Conservation (phyloP, 2,797 vertebrate genomes). For the Periparus ater region DNA sequence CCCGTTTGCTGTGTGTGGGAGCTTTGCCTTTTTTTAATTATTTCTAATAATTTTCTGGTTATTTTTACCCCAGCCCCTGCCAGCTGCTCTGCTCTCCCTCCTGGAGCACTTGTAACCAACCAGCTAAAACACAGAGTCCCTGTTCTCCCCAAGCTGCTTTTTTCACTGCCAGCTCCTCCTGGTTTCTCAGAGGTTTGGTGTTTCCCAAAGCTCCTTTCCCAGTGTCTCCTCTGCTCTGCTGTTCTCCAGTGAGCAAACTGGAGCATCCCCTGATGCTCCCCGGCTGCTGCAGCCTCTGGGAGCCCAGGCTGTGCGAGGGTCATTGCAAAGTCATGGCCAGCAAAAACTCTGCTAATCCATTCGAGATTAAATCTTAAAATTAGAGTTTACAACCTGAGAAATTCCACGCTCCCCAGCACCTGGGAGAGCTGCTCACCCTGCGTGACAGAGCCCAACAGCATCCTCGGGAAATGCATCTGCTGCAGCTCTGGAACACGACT, state of each 20-base stretch:
- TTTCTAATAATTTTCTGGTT: too few relatives aligned
- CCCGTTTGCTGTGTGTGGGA: background rate
- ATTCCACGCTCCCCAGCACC: background rate
- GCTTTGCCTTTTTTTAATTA: background rate
- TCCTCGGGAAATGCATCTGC: background rate
- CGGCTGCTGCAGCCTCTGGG: background rate
- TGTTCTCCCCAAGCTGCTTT: background rate
- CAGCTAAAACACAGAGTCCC: background rate
- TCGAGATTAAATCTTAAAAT: background rate
- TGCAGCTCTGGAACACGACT: too few relatives aligned
- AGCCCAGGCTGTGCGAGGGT: background rate
- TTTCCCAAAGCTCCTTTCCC: background rate
- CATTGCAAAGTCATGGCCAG: constrained; percentile 18
- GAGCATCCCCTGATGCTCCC: background rate
- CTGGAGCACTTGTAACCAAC: background rate
- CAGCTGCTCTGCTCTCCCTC: background rate
- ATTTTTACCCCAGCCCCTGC: background rate
- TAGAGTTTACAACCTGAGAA: background rate
- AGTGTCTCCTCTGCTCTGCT: background rate
- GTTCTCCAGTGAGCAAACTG: background rate
- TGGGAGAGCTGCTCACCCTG: background rate
- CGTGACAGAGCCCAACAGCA: background rate
- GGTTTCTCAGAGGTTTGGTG: background rate
- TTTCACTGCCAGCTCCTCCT: background rate
- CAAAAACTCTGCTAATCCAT: background rate